A percentile compares a stretch with the other conserved stretches of the same genome.
These are phyloP conservation scores for Delia radicum DNA, from an alignment of 1,140 invertebrate species.

Conservation along the genomic window DNA sequence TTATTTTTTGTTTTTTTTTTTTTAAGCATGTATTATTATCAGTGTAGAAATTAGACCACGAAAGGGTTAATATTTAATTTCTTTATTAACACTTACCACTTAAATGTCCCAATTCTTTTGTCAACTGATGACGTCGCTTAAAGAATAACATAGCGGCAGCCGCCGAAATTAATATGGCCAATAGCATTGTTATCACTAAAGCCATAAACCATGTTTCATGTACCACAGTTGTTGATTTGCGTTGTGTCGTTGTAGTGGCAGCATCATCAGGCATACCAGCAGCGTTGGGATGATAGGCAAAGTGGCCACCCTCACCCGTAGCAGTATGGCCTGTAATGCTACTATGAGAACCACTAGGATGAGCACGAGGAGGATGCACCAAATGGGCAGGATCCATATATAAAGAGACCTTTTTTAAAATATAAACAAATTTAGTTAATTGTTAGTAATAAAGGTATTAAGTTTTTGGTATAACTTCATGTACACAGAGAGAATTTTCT, in stretches of 20 bases:
- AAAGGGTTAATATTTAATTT: too few relatives aligned
- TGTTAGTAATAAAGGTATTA: too few relatives aligned
- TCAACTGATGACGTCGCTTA: conserved; percentile 62
- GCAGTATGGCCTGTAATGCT: conserved; percentile 28
- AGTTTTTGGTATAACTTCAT: too few relatives aligned
- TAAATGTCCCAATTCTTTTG: conserved; percentile 64
- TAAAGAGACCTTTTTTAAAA: conserved; percentile 53
- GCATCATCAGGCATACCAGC: conserved; percentile 37
- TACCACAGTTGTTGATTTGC: conserved; percentile 57
- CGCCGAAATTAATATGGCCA: conserved; percentile 67
- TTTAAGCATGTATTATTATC: too few relatives aligned
- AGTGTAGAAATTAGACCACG: too few relatives aligned
- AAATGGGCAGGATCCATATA: conserved; percentile 65
- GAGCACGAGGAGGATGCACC: conserved; percentile 59
- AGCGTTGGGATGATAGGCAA: conserved; percentile 40
- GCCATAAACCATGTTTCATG: conserved; percentile 77
- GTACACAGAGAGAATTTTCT: too few relatives aligned
- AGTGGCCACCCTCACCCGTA: conserved; percentile 38
- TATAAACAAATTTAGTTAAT: too few relatives aligned
- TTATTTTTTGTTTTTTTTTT: too few relatives aligned
- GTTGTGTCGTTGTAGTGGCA: conserved; percentile 47
- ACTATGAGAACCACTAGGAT: conserved; percentile 56
- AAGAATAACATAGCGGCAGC: conserved; percentile 67
- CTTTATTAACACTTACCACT: conserved; percentile 42
- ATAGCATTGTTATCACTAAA: conserved; percentile 63